Conservation (phyloP, 2,113 vertebrate genomes). For the Raja brachyura region DNA sequence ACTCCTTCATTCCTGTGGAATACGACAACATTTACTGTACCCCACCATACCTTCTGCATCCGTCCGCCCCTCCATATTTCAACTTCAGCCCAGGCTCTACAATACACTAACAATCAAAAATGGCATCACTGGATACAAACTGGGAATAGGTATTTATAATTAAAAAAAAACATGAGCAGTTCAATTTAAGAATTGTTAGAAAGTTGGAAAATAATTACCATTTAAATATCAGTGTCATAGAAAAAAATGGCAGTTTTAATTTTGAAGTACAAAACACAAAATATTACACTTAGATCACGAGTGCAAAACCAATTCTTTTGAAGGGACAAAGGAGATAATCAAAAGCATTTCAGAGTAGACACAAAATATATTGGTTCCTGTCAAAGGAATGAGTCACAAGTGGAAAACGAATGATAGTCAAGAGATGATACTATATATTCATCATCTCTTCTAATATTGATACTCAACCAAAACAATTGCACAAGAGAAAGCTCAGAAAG, state of each 20-base stretch:
- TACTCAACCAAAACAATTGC: background rate
- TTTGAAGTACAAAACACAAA: background rate
- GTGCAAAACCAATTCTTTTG: no score
- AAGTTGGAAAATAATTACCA: background rate
- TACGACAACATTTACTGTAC: background rate
- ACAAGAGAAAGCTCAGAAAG: background rate
- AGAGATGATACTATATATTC: background rate
- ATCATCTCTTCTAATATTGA: background rate
- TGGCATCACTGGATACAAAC: background rate
- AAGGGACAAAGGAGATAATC: background rate
- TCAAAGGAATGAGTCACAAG: background rate
- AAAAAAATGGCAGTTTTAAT: background rate
- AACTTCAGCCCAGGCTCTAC: background rate
- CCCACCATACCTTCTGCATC: no score
- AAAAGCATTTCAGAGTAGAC: background rate
- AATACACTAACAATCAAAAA: background rate
- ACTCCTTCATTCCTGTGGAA: no score
- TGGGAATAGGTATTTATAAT: background rate
- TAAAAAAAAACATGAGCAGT: no score
- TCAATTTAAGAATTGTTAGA: background rate
- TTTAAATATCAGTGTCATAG: background rate
- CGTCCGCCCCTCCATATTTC: background rate
- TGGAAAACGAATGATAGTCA: background rate
- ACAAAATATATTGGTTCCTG: background rate
- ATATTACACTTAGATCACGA: no score